phyloP scores from a whole-genome alignment of 1,140 invertebrate genomes.

The Bombus cullumanus region DNA sequence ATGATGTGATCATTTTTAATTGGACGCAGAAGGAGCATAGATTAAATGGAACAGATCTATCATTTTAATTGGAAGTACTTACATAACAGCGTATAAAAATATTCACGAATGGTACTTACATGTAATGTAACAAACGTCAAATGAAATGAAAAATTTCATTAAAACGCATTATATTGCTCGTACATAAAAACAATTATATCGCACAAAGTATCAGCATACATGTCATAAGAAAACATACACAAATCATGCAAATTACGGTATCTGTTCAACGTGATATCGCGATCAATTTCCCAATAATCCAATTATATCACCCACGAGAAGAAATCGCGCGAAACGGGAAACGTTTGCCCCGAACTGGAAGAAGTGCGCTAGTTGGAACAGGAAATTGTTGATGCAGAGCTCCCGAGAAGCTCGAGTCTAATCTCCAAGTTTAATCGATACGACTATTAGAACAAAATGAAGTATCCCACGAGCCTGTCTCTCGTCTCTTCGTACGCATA shows the following conservation, averaged over 20 bases:
- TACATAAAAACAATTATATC: background rate
- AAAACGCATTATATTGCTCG: background rate
- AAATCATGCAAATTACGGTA: too few species aligned
- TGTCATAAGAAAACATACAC: background rate
- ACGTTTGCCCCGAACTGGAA: background rate
- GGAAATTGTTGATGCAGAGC: conserved; percentile 35
- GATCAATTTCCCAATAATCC: too few species aligned
- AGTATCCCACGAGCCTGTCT: background rate
- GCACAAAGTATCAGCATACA: background rate
- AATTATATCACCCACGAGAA: background rate
- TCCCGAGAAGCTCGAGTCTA: background rate
- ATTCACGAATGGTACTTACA: background rate
- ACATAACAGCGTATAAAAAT: background rate
- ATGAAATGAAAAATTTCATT: background rate
- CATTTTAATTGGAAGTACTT: background rate
- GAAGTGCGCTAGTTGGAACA: background rate
- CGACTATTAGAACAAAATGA: conserved; percentile 21
- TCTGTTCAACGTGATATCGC: too few species aligned
- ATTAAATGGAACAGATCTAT: background rate
- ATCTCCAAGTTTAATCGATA: conserved; percentile 31
- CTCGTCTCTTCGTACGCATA: background rate
- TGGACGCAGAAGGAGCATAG: background rate
- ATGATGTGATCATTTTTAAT: background rate
- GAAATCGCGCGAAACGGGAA: background rate
- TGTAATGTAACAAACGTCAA: background rate